Evolutionary conservation across 2,797 vertebrate genomes (phyloP), one percentile per base, ranked within the genome.

Genomic region (Arctocebus calabarensis): DNA sequence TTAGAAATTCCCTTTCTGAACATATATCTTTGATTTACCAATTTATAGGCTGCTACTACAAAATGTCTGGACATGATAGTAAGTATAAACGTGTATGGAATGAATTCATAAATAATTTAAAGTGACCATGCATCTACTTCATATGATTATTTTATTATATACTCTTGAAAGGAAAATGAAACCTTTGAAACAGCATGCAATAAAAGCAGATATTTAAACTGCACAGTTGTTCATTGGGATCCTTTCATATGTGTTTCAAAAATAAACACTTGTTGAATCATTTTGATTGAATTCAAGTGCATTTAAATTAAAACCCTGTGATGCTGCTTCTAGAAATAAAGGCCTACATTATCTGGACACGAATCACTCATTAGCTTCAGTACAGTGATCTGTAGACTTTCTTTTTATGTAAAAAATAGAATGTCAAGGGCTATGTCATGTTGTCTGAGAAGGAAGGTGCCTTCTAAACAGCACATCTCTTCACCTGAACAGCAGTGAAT

Each of bases 181-280:
- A 25, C 12, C 8, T 91, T 95, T 57, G 29, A 64, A 70, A 70
- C 0, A 86, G 8, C n/a, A 64, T 8, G 16, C 34, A 37, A 5
- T 92, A 89, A 70, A 71, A 55, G 62, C 6, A 25, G 43, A 48
- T 59, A 5, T 57, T 45, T 85, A 70, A 90, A 74, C 29, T 85
- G 29, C 4, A 52, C 27, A 45, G 66, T 61, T 13, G 13, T 55
- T 82, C 57, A 57, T 1, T 62, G 57, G 77, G 7, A 59, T 82
- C 5, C 16, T 77, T n/a, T 84, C 75, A 19, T 19, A 11, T 84
- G 25, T 64, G 27, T 93, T 96, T 96, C 25, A 89, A 91, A 93
- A 91, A 4, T 77, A 79, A 88, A 79, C 61, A 27, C 23, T 89
- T 83, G 2, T 59, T 91, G 32, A 75, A 75, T 64, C 85, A 43